Percentiles rank a stretch among this genome's conserved stretches.
phyloP scores from a whole-genome alignment of 2,113 vertebrate genomes.

The Python bivittatus region DNA sequence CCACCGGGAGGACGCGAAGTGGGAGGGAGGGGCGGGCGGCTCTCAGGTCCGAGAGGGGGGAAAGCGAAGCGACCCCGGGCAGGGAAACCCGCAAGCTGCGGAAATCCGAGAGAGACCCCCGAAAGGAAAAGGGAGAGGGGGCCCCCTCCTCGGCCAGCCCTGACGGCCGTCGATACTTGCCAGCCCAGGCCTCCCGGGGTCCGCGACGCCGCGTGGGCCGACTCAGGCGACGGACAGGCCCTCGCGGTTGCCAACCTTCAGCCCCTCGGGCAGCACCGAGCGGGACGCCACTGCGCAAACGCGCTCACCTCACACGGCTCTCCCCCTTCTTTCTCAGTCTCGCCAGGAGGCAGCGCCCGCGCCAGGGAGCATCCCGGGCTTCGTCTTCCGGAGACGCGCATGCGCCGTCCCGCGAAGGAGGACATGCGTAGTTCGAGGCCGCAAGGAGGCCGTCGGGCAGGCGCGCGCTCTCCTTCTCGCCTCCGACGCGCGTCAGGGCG shows the following conservation, averaged over 20 bases:
- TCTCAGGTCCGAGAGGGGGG: background rate
- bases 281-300: background rate
- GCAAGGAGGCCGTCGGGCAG: background rate
- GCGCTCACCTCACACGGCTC: background rate
- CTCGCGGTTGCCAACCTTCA: too few relatives aligned
- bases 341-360: background rate
- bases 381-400: background rate
- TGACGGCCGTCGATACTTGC: background rate
- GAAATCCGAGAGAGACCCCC: too few relatives aligned
- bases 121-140: too few relatives aligned
- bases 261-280: background rate
- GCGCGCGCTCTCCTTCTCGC: too few relatives aligned
- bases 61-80: background rate
- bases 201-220: background rate
- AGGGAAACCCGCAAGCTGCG: background rate
- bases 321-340: background rate
- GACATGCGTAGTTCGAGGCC: background rate
- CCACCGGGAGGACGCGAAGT: background rate
- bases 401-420: background rate
- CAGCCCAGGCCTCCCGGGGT: background rate
- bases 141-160: background rate
- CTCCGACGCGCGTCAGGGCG: background rate
- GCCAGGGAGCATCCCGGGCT: accelerated
- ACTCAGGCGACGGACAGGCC: background rate
- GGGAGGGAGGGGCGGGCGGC: background rate